phyloP scores from a whole-genome alignment of 2,113 vertebrate species.

The Paracanthobrama guichenoti region DNA sequence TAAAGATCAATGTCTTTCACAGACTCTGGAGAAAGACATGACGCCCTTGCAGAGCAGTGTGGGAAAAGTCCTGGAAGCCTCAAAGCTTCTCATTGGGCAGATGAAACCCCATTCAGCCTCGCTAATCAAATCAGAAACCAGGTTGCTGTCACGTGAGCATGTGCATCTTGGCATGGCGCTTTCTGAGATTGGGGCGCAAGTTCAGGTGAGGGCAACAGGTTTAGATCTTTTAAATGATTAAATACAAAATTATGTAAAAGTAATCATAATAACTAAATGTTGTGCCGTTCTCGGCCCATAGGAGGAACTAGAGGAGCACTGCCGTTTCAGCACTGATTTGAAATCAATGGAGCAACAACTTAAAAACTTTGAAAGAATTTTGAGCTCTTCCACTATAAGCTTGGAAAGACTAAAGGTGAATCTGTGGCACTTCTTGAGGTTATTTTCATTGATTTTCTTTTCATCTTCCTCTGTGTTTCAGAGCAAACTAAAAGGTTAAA shows the following conservation, averaged over 20 bases:
- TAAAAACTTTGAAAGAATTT: slow-evolving; percentile 64
- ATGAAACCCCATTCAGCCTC: slow-evolving; percentile 60
- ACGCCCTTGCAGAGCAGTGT: slow-evolving; percentile 66
- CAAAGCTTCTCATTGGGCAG: slow-evolving; percentile 72
- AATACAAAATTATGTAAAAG: neutral
- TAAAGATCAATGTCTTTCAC: neutral
- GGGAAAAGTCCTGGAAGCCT: slow-evolving; percentile 66
- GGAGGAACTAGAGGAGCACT: slow-evolving; percentile 72
- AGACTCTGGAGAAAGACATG: slow-evolving; percentile 76
- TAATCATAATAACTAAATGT: neutral
- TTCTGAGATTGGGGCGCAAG: slow-evolving; percentile 69
- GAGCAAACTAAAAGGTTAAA: neutral
- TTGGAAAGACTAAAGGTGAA: slow-evolving; percentile 64
- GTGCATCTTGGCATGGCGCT: slow-evolving; percentile 76
- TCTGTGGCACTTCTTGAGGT: neutral
- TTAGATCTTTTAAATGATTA: neutral
- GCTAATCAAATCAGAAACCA: slow-evolving; percentile 72
- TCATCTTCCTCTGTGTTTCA: neutral
- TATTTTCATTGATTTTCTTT: neutral
- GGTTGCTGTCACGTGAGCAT: slow-evolving; percentile 72
- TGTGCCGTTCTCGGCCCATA: slow-evolving; percentile 45
- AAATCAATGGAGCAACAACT: slow-evolving; percentile 72
- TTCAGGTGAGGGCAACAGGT: slow-evolving; percentile 74
- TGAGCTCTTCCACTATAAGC: slow-evolving; percentile 61
- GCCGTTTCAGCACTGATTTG: slow-evolving; percentile 73